These are phyloP conservation scores for Cacatua alba DNA, from an alignment of 2,113 vertebrate species.

Conservation along the genomic window DNA sequence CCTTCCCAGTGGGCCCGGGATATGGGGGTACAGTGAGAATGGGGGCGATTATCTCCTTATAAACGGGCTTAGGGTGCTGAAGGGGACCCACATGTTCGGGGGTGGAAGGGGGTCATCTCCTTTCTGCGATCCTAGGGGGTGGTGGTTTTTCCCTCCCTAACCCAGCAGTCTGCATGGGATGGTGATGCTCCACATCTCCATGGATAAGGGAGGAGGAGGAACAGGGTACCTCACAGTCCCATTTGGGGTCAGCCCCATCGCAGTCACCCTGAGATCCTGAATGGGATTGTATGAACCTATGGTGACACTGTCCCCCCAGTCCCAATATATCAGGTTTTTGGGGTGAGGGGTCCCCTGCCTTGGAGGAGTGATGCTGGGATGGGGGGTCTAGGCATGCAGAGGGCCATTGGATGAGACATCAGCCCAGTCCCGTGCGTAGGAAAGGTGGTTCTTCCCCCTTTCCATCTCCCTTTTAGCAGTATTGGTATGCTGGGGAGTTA, in stretches of 20 bases:
- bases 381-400: background rate
- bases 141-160: background rate
- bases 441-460: accelerated
- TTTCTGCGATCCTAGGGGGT: accelerated
- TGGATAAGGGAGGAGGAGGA: background rate
- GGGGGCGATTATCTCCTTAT: accelerated
- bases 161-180: accelerated
- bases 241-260: accelerated
- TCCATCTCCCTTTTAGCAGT: accelerated
- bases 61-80: accelerated
- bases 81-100: background rate
- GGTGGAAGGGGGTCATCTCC: accelerated
- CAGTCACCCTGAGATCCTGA: too few species aligned
- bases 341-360: accelerated
- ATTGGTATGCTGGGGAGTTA: background rate
- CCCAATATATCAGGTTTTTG: accelerated
- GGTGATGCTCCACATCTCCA: background rate
- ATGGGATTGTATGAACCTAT: background rate
- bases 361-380: background rate
- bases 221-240: too few species aligned
- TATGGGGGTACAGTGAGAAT: accelerated
- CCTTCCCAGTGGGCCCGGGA: accelerated
- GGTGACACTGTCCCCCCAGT: accelerated
- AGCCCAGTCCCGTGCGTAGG: background rate
- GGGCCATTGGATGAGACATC: background rate